Evolutionary conservation across 2,888 invertebrate genomes (phyloP), one percentile per base, ranked within the genome.

Genomic region (Chymomyza caudatula): DNA sequence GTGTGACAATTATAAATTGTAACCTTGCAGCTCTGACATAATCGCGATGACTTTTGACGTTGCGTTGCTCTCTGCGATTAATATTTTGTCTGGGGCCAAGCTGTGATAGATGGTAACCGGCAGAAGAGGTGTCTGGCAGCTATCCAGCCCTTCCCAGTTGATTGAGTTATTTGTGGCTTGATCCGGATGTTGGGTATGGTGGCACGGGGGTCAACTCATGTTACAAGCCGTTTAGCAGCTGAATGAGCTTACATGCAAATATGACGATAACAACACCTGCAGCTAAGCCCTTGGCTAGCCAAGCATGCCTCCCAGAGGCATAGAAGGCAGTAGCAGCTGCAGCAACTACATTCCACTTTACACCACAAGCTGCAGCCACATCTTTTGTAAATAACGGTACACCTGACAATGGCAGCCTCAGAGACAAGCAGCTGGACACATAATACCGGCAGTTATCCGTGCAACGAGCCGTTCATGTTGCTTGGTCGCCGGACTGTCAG

Each of bases 1-100:
- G 29, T 63, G n/a, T 83, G 82, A 82, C 82, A 82, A 82, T 82
- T 82, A 82, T 82, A 82, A 82, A 82, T 82, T 83, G 84, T 81
- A 76, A 82, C 69, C 74, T 78, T 75, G 76, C 71, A 65, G 68
- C 70, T 69, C 76, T 80, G 82, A 82, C 82, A 83, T 82, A 83
- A 83, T 82, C 82, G 84, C 76, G 84, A 74, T 83, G 79, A 79
- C 73, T 71, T 69, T 76, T 65, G 69, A 66, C 64, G 62, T 60
- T 53, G 52, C 64, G 68, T 65, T 56, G 58, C 42, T 13, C 63
- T 67, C 61, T 73, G 67, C 63, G 37, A 62, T 62, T 56, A 62
- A 62, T 62, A 56, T 56, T 56, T 53, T 53, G 53, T 53, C 53
- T 53, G 53, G n/a, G 29, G 29, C 29, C 29, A 11, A 2, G 29